phyloP scores from a whole-genome alignment of 2,888 invertebrate genomes.

The Vanessa cardui region DNA sequence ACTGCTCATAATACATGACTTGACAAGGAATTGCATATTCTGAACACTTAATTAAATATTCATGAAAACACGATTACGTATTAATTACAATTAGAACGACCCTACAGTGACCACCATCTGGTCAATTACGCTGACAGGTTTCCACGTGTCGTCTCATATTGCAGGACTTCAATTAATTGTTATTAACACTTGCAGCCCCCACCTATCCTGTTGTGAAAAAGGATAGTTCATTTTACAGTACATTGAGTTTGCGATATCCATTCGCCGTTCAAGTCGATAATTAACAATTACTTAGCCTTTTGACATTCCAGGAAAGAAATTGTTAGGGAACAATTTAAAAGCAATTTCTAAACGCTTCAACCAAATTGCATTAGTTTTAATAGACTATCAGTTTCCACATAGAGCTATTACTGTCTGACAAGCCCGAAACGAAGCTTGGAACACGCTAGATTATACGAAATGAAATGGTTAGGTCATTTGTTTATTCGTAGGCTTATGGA shows the following conservation, averaged over 20 bases:
- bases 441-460: not conserved
- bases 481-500: not conserved
- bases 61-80: not conserved
- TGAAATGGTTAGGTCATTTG: not conserved
- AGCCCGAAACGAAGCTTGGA: not conserved
- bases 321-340: not conserved
- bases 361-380: not conserved
- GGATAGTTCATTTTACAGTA: constrained; percentile 58
- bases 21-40: not conserved
- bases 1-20: no score
- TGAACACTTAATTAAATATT: not conserved
- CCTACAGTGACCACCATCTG: constrained; percentile 57
- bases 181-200: constrained; percentile 60
- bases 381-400: not conserved
- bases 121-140: constrained; percentile 61
- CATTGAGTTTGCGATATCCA: constrained; percentile 54
- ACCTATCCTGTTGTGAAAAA: constrained; percentile 50
- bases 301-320: not conserved
- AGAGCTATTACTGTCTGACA: not conserved
- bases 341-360: not conserved
- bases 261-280: constrained; percentile 39
- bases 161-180: constrained; percentile 76
- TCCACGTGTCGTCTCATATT: constrained; percentile 65
- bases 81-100: constrained; percentile 10
- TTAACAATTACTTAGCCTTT: constrained; percentile 27